Conservation (phyloP, 2,113 vertebrate genomes). For the Pandion haliaetus region DNA sequence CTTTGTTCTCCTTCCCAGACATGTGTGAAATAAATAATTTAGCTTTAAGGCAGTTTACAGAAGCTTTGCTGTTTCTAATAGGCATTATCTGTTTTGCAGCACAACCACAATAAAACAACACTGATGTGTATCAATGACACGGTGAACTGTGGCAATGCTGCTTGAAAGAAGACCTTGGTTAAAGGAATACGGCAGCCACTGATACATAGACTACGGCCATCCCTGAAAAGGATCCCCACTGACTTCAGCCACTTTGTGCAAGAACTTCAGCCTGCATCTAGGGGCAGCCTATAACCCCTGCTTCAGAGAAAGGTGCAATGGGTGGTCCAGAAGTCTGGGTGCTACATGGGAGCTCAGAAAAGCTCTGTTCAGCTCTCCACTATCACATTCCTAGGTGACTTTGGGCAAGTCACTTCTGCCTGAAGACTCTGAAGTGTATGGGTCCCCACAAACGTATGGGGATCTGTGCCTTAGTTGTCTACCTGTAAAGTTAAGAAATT, state of each 20-base stretch:
- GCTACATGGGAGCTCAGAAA: neutral
- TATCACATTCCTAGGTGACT: neutral
- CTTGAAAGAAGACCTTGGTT: neutral
- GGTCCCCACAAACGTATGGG: neutral
- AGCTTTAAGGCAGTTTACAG: neutral
- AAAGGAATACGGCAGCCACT: neutral
- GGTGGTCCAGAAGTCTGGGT: neutral
- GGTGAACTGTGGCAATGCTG: accelerated
- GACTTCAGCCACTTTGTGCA: neutral
- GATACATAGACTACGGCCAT: accelerated
- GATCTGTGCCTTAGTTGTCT: neutral
- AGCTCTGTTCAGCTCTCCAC: neutral
- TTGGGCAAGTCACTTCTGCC: neutral
- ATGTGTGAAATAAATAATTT: neutral
- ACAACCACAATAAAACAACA: neutral
- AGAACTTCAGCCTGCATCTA: neutral
- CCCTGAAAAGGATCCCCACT: neutral
- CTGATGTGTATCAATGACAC: neutral
- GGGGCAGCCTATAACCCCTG: neutral
- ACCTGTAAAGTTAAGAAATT: neutral
- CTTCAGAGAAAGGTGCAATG: neutral
- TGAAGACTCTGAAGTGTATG: neutral
- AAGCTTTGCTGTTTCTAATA: neutral
- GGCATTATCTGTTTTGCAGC: neutral
- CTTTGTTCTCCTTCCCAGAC: neutral